Evolutionary conservation across 1,140 invertebrate genomes (phyloP), one percentile per base, ranked within the genome.

Genomic region (Heliconius hermathena): DNA sequence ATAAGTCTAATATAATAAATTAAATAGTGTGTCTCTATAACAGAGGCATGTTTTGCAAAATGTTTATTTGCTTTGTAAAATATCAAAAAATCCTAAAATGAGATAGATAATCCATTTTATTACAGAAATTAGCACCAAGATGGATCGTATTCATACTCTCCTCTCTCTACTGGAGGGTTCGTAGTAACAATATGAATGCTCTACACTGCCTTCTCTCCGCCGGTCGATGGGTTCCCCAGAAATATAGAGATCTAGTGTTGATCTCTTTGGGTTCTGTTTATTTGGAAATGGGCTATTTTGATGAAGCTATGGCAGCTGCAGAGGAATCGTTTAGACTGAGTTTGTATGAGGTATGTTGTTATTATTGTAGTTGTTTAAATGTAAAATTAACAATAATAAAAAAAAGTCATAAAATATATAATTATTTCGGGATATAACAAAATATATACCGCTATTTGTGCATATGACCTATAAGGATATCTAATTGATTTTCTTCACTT

Each of bases 161-260:
- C 0, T 96, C 96, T n/a, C 89, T 97, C 3, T 97, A 97, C 86
- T 97, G 96, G 96, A 93, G 96, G 16, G 95, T 96, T 2, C 93
- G 96, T 8, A 95, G 95, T 6, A 96, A 96, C 83, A 95, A 95
- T 26, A 90, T 93, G 22, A 96, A 96, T 87, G 96, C 96, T 0
- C 85, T 97, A n/a, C 95, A 96, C 78, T 97, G 97, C 84, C 94
- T 97, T 11, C 94, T 96, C 54, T 90, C 95, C 46, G 96, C 96
- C 1, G 90, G 95, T 29, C 93, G 95, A 54, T 89, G 88, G 20
- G 95, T 95, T 20, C 95, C 95, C 0, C 52, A 75, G 11, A 81
- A 82, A 11, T 89, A 91, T 71, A 94, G 95, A 80, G 96, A 97
- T 87, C 91, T 97, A 9, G 95, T 96, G 60, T 88, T 97, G n/a